Base-by-base conservation (phyloP, 1,140 invertebrate species). In the Caligus rogercresseyi region DNA sequence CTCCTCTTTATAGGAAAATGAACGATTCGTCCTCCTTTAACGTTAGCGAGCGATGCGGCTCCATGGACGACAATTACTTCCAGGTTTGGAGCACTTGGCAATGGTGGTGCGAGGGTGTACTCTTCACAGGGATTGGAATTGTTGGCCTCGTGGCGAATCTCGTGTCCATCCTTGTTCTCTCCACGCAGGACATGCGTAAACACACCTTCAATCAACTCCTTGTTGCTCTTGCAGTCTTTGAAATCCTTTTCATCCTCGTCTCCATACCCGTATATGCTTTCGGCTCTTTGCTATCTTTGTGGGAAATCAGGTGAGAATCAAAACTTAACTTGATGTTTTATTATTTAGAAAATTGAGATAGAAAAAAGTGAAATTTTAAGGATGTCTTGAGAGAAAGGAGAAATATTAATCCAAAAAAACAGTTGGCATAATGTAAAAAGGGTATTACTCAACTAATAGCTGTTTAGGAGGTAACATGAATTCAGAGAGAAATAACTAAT, bases 121-220 rank as follows among this genome's bases (percentile, higher is more conserved):
- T 63, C 18, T 63, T 63, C 24, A 58, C 51, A 2, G 61, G 52
- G 16, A 15, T 63, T 25, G 61, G 61, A 14, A 24, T 56, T 13
- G 19, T 25, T 19, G 61, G 61, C 13, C 25, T 63, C 18, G 25
- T 63, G 18, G 61, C 61, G 14, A 63, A 63, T 26, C 21, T 55
- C 16, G 43, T 53, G 15, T 63, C 61, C 3, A 63, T 63, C 19
- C n/a, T 16, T 3, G 52, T 53, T 14, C 24, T 63, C n/a, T 19
- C 52, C 16, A 58, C 61, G 1, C 52, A 56, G 18, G 61, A 63
- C 16, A 63, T 63, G 61, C 56, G 61, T 23, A 63, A 63, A 25
- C 61, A 63, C 23, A 56, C 52, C 13, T 63, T 63, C 16, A 63
- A 63, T 51, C 61, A 63, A 25, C 53, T 63, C 21, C 53, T 63